A percentile compares a stretch with the other conserved stretches of the same genome.
phyloP scores from a whole-genome alignment of 2,888 invertebrate species.

The Ellobium chinense region DNA sequence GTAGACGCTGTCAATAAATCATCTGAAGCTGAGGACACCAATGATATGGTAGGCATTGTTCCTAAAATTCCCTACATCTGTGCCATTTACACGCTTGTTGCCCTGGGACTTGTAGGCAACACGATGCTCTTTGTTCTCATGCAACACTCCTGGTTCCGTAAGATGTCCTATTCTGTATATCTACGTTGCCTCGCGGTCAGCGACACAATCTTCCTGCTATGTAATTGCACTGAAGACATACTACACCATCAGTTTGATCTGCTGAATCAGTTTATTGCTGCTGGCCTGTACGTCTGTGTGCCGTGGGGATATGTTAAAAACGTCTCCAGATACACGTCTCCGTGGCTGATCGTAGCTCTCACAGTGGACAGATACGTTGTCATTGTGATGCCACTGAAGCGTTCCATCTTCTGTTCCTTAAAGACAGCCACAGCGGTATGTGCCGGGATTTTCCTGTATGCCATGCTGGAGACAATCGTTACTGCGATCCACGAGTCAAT shows the following conservation, averaged over 20 bases:
- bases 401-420: background rate
- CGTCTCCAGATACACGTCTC: background rate
- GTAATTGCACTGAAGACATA: background rate
- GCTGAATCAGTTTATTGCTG: background rate
- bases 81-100: background rate
- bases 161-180: slow-evolving; percentile 1
- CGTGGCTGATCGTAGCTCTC: background rate
- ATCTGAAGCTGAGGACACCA: too few relatives aligned
- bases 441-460: background rate
- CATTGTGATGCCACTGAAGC: background rate
- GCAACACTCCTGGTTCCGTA: background rate
- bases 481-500: background rate
- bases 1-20: too few relatives aligned
- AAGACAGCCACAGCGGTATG: background rate
- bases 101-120: background rate
- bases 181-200: background rate
- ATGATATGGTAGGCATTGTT: slow-evolving; percentile 3
- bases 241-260: background rate
- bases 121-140: background rate
- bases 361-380: background rate
- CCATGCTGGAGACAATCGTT: background rate
- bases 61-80: background rate
- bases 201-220: background rate
- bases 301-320: background rate
- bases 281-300: background rate